Conservation (phyloP, 2,797 vertebrate species). For the Neosalanx taihuensis region DNA sequence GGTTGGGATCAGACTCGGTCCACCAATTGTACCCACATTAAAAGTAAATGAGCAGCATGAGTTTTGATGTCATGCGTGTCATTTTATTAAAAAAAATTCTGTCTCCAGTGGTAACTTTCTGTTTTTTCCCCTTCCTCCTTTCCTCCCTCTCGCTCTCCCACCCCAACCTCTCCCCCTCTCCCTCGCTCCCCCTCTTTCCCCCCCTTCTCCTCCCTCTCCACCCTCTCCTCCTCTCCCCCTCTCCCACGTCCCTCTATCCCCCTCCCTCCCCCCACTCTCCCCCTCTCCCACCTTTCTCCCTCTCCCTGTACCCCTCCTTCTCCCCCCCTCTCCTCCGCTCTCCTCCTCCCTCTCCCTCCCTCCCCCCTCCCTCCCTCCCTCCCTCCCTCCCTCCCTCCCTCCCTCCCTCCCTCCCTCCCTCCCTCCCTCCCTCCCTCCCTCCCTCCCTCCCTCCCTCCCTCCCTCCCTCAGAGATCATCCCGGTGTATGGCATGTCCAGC, state of each 20-base stretch:
- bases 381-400: not conserved
- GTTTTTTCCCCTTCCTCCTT: too few relatives aligned
- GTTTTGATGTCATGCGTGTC: too few relatives aligned
- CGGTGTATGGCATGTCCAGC: slow-evolving; percentile 93
- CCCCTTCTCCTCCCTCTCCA: not conserved
- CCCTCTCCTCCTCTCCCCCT: not conserved
- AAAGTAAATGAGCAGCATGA: too few relatives aligned
- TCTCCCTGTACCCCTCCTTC: not conserved
- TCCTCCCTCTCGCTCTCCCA: too few relatives aligned
- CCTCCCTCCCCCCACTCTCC: not conserved
- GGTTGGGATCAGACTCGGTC: too few relatives aligned
- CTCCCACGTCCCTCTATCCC: not conserved
- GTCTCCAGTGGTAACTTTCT: too few relatives aligned
- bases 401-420: not conserved
- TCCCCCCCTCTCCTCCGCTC: too few relatives aligned
- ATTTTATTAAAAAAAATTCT: too few relatives aligned
- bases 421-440: not conserved
- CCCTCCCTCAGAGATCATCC: slow-evolving; percentile 84
- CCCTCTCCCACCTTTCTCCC: not conserved
- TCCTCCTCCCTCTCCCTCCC: not conserved
- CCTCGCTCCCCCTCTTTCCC: not conserved
- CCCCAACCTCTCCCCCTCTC: not conserved
- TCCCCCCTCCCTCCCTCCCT: not conserved
- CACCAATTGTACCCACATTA: too few relatives aligned
- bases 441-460: not conserved